Percentiles rank a stretch among this genome's conserved stretches.
phyloP scores from a whole-genome alignment of 2,888 invertebrate species.

The Paralinhomoeus sp. region DNA sequence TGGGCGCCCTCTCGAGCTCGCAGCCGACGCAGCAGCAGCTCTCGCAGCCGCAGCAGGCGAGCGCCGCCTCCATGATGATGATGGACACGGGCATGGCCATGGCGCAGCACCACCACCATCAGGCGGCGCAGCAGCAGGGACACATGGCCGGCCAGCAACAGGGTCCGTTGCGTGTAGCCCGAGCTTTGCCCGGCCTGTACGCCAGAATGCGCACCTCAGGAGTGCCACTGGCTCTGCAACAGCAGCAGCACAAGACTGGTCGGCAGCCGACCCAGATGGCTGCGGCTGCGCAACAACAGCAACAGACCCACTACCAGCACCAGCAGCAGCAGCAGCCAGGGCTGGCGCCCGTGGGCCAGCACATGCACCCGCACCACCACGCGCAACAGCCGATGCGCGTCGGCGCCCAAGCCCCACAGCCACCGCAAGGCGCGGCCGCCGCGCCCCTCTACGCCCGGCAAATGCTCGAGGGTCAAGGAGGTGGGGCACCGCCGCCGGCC shows the following conservation, averaged over 20 bases:
- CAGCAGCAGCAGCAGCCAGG: too few relatives aligned
- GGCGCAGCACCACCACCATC: constrained; percentile 2
- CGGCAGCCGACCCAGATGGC: constrained; percentile 3
- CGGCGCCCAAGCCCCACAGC: too few relatives aligned
- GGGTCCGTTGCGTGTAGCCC: too few relatives aligned
- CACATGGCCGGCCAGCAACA: constrained; percentile 3
- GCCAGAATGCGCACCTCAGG: too few relatives aligned
- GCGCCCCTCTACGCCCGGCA: too few relatives aligned
- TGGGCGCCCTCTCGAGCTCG: background rate
- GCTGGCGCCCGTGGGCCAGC: too few relatives aligned
- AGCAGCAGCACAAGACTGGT: background rate
- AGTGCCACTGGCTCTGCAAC: background rate
- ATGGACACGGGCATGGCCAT: constrained; percentile 5
- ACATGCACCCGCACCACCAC: too few relatives aligned
- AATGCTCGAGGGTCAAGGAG: constrained; percentile 11
- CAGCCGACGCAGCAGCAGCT: background rate
- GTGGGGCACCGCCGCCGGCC: constrained; percentile 14
- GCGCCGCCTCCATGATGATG: too few relatives aligned
- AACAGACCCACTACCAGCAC: background rate
- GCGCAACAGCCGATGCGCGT: too few relatives aligned
- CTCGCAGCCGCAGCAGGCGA: background rate
- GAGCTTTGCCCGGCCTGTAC: too few relatives aligned
- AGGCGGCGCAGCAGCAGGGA: background rate
- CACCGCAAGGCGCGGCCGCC: too few relatives aligned
- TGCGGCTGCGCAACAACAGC: constrained; percentile 5